Conservation (phyloP, 2,888 invertebrate genomes). For the Emmelina monodactyla region DNA sequence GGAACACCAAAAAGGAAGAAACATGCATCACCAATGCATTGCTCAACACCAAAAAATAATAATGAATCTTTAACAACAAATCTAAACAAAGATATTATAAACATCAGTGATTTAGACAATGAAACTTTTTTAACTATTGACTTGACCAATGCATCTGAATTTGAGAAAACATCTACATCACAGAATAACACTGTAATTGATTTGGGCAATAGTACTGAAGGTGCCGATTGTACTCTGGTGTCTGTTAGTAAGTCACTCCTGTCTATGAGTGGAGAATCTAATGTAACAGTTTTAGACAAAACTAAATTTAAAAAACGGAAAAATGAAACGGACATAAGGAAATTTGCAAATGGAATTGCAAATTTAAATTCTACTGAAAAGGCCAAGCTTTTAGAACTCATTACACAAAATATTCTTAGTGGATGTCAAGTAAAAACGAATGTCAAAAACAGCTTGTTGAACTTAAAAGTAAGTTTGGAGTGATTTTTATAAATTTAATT, state of each 20-base stretch:
- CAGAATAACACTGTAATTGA: conserved; percentile 29
- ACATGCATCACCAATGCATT: conserved; percentile 17
- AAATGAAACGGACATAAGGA: conserved; percentile 21
- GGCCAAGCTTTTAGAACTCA: conserved; percentile 32
- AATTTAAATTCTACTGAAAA: conserved; percentile 33
- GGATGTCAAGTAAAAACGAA: conserved; percentile 26
- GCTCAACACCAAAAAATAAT: conserved; percentile 29
- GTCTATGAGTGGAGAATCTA: conserved; percentile 42
- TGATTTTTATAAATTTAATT: too few relatives aligned
- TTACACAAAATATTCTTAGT: conserved; percentile 39
- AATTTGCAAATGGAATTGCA: conserved; percentile 34
- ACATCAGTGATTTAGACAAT: conserved; percentile 33
- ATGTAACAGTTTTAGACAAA: conserved; percentile 34
- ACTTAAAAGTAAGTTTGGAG: conserved; percentile 28
- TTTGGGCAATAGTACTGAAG: conserved; percentile 25
- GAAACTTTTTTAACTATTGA: conserved; percentile 46
- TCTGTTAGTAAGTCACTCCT: conserved; percentile 24
- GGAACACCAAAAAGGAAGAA: conserved; percentile 2
- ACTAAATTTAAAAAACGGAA: conserved; percentile 14
- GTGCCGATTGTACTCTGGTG: conserved; percentile 27
- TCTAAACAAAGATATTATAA: conserved; percentile 20
- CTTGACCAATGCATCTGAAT: conserved; percentile 31
- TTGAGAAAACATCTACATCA: conserved; percentile 6
- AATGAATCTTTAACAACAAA: conserved; percentile 16
- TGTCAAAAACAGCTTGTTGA: conserved; percentile 17